Conservation (phyloP, 1,140 invertebrate genomes). For the Drosophila orosa region DNA sequence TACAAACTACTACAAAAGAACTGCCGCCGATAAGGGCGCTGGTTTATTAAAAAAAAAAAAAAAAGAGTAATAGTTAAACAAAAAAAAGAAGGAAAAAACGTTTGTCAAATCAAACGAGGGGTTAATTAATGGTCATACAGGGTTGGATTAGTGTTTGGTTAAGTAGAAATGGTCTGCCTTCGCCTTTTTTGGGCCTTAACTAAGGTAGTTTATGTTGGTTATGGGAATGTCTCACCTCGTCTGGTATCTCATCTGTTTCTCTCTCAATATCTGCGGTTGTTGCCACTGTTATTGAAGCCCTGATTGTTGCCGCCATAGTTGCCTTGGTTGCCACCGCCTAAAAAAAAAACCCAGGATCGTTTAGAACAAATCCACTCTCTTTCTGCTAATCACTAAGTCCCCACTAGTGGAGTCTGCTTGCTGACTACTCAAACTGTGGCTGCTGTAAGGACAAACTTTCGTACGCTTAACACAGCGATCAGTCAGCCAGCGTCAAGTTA, state of each 20-base stretch:
- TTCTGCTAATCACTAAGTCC: constrained; percentile 22
- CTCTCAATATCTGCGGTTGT: constrained; percentile 84
- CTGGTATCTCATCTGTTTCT: constrained; percentile 39
- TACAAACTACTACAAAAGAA: constrained; percentile 34
- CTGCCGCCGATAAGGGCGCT: constrained; percentile 27
- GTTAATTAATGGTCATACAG: constrained; percentile 12
- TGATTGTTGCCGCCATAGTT: constrained; percentile 85
- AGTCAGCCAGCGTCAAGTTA: constrained; percentile 25
- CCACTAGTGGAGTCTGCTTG: not conserved
- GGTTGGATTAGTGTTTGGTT: constrained; percentile 36
- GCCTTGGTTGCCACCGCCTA: constrained; percentile 85
- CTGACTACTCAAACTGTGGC: constrained; percentile 14
- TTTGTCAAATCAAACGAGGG: constrained; percentile 20
- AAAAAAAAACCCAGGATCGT: constrained; percentile 50
- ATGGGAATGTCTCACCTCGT: constrained; percentile 63
- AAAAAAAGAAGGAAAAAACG: constrained; percentile 2
- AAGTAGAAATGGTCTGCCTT: constrained; percentile 40
- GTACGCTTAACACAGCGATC: constrained; percentile 40
- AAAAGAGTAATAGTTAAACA: not conserved
- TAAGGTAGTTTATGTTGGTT: constrained; percentile 41
- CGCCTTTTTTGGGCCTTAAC: constrained; percentile 48
- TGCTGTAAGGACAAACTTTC: constrained; percentile 24
- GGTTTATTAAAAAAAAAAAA: not conserved
- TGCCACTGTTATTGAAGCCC: constrained; percentile 85
- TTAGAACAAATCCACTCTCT: constrained; percentile 45